Evolutionary conservation across 2,113 vertebrate genomes (phyloP).

Genomic region (Potamarius usumacintae): DNA sequence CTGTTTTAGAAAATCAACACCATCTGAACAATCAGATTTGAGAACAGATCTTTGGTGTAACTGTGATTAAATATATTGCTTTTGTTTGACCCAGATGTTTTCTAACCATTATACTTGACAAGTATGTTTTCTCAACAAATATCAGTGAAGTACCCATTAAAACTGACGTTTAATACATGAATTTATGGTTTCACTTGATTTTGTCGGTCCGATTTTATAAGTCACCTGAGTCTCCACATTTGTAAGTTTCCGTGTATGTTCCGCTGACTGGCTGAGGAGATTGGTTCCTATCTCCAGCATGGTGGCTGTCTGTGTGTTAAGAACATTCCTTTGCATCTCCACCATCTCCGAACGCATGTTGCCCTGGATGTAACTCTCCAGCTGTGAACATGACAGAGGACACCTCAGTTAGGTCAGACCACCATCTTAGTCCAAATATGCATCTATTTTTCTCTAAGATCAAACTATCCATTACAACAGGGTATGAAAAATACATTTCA

Average conservation of each 20-base stretch:
- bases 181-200: background rate
- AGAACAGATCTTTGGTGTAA: background rate
- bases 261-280: constrained; percentile 74
- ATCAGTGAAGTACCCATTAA: background rate
- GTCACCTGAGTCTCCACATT: constrained; percentile 77
- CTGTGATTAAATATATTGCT: background rate
- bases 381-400: constrained; percentile 59
- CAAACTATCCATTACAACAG: constrained; percentile 1
- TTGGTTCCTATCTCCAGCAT: constrained; percentile 78
- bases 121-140: background rate
- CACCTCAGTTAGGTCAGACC: constrained; percentile 28
- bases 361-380: constrained; percentile 76
- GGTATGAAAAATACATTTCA: constrained; percentile 5
- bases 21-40: background rate
- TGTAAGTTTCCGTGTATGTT: constrained; percentile 77
- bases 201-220: background rate
- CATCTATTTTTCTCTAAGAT: background rate
- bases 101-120: background rate
- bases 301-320: constrained; percentile 71
- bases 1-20: background rate
- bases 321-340: constrained; percentile 65
- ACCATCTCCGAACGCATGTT: constrained; percentile 70
- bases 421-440: background rate
- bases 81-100: background rate
- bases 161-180: background rate